These are phyloP conservation scores for Pollenia amentaria DNA, from an alignment of 2,888 invertebrate species.

Conservation along the genomic window DNA sequence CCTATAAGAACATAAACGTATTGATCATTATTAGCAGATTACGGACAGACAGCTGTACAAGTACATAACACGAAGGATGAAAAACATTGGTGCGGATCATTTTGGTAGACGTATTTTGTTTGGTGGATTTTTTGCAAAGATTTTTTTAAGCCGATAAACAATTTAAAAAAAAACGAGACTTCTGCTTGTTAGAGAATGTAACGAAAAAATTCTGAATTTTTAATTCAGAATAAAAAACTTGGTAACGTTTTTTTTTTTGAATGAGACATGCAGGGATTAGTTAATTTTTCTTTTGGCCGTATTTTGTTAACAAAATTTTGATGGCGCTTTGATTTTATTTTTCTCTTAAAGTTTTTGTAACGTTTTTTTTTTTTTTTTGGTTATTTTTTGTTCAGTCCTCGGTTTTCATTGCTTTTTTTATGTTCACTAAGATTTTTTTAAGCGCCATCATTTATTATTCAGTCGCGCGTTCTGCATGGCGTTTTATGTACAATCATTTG, in stretches of 20 bases:
- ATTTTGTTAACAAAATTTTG: constrained; percentile 64
- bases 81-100: constrained; percentile 54
- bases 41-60: constrained; percentile 25
- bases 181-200: constrained; percentile 60
- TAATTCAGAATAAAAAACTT: constrained; percentile 36
- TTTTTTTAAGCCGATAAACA: constrained; percentile 63
- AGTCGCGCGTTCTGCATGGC: constrained; percentile 74
- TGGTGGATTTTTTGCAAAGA: constrained; percentile 30
- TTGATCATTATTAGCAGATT: constrained; percentile 70
- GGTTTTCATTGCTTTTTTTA: constrained; percentile 71
- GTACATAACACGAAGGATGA: constrained; percentile 13
- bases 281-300: constrained; percentile 49
- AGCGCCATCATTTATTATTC: constrained; percentile 84
- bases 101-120: constrained; percentile 26
- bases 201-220: constrained; percentile 14
- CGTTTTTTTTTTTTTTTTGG: constrained; percentile 35
- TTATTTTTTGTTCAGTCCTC: constrained; percentile 28
- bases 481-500: constrained; percentile 68
- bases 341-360: constrained; percentile 55
- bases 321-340: constrained; percentile 74
- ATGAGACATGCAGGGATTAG: constrained; percentile 58
- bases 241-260: constrained; percentile 14
- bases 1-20: constrained; percentile 54
- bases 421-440: constrained; percentile 76
- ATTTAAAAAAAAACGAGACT: constrained; percentile 32